phyloP scores from a whole-genome alignment of 2,113 vertebrate genomes.

The Sardina pilchardus region DNA sequence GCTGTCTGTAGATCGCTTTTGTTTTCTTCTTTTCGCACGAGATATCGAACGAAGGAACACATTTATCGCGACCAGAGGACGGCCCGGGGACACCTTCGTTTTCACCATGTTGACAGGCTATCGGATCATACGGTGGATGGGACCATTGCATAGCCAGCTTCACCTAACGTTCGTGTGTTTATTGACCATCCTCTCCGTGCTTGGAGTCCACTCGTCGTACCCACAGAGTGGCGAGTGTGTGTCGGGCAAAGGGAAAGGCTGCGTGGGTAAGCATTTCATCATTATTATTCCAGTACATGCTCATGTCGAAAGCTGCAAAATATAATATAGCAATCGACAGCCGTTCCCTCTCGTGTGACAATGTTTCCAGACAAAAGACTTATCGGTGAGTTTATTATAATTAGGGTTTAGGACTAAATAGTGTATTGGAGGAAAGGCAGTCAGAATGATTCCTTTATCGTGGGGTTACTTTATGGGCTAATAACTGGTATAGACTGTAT shows the following conservation, averaged over 20 bases:
- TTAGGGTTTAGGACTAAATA: not conserved
- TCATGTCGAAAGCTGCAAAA: not conserved
- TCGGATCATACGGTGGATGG: constrained; percentile 36
- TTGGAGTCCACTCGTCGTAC: constrained; percentile 67
- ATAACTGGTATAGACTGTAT: not conserved
- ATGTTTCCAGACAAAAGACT: not conserved
- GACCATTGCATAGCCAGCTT: constrained; percentile 55
- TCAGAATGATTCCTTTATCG: not conserved
- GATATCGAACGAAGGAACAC: constrained; percentile 18
- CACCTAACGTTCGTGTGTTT: constrained; percentile 58
- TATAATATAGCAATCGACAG: not conserved
- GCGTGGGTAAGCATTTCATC: constrained; percentile 69
- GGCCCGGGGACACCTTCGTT: constrained; percentile 25
- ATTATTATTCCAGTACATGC: not conserved
- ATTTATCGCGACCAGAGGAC: constrained; percentile 7
- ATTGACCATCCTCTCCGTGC: constrained; percentile 63
- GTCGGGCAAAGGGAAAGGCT: constrained; percentile 71
- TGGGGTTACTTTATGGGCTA: not conserved
- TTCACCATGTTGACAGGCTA: constrained; percentile 52
- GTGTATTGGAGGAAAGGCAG: not conserved
- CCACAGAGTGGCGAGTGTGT: constrained; percentile 68
- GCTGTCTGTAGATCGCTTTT: not conserved
- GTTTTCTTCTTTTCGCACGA: not conserved
- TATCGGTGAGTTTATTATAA: not conserved
- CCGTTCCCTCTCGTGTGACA: not conserved